phyloP scores from a whole-genome alignment of 2,113 vertebrate species.

The Falcunculus frontatus region DNA sequence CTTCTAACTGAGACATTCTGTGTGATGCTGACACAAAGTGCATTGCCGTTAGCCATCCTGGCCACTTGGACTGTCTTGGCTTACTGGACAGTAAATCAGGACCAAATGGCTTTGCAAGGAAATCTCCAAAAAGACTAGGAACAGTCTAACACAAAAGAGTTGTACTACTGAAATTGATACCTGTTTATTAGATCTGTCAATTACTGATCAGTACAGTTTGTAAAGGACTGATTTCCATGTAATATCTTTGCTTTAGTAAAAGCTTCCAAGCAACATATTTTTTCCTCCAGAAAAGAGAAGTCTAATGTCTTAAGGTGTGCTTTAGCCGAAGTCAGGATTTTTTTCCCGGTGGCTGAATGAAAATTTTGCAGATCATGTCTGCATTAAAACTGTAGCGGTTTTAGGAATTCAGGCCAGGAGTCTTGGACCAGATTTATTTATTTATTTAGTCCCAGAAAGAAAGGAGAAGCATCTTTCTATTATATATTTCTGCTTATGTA shows the following conservation, averaged over 20 bases:
- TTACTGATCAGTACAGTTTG: neutral
- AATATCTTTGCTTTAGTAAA: neutral
- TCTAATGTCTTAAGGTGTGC: neutral
- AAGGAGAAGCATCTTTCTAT: neutral
- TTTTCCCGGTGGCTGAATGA: neutral
- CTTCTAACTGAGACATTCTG: neutral
- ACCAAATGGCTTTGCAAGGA: neutral
- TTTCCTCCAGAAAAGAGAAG: neutral
- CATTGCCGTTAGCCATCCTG: too few relatives aligned
- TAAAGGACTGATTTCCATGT: neutral
- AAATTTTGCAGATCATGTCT: neutral
- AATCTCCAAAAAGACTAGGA: neutral
- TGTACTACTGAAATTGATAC: neutral
- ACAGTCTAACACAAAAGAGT: neutral
- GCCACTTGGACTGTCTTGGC: neutral
- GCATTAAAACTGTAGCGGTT: neutral
- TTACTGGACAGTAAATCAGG: neutral
- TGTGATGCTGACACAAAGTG: neutral
- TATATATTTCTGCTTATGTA: neutral
- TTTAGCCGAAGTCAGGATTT: neutral
- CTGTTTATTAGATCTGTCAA: neutral
- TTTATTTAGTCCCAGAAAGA: neutral
- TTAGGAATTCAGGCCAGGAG: neutral
- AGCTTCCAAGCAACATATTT: neutral
- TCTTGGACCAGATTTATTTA: neutral